Evolutionary conservation across 37 sponge, comb jelly and placozoan genomes (phyloP), one percentile per base, ranked within the genome.

Genomic region (Spongia lamella): DNA sequence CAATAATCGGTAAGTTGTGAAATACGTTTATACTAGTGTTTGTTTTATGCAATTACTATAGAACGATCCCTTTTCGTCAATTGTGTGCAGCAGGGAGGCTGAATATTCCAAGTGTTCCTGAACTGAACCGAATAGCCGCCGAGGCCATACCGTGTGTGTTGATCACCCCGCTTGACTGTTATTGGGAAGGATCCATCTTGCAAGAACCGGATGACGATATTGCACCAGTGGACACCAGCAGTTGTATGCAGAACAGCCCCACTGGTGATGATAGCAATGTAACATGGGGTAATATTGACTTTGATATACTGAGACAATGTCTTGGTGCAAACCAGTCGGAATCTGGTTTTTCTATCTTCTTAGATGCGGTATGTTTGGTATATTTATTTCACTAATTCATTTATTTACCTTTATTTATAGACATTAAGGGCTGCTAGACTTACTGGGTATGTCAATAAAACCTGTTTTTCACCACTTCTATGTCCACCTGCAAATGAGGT

Each of bases 121-220:
- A 32, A 5, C 69, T 68, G 0, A 58, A 79, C 7, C 30, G 7
- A 1, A 35, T 79, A 43, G 53, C 68, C 6, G 1, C 31, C 6
- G 54, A 21, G 2, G 17, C 68, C 2, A 68, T 54, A 30, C 79
- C 79, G 5, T 79, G 79, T 30, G 14, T 54, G 39, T 43, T 79
- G 47, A 27, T 79, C 2, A 68, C 68, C n/a, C 66, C 66, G 2
- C 56, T 79, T 4, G 79, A 79, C 36, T 79, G 79, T 36, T 79
- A 68, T 69, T 79, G 79, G 79, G 79, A 79, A 56, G 79, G 79
- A 7, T 50, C 68, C 34, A 53, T 79, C 68, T 16, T 79, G 9
- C 79, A 79, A 58, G 34, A 79, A 43, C 79, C 68, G 2, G 37
- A 43, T 43, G 9, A 16, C 1, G 36, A 38, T 1, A 17, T 20